These are phyloP conservation scores for Thamnaconus septentrionalis DNA, from an alignment of 2,113 vertebrate species.

Conservation along the genomic window DNA sequence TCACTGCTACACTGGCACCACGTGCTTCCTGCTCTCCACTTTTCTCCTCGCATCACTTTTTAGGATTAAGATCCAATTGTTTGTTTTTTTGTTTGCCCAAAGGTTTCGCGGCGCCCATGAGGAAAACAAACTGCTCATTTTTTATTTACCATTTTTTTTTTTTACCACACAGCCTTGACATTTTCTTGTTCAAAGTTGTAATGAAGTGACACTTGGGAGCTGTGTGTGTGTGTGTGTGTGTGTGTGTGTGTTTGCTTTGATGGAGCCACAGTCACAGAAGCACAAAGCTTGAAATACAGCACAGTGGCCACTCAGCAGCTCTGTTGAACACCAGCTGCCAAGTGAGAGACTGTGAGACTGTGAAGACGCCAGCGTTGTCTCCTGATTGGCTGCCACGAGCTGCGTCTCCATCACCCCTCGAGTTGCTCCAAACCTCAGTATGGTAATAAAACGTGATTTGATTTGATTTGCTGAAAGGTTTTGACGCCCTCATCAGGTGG, in stretches of 20 bases:
- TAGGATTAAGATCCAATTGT: too few species aligned
- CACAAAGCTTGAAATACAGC: too few species aligned
- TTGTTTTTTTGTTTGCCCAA: too few species aligned
- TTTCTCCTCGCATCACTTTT: not conserved
- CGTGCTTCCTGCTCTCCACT: not conserved
- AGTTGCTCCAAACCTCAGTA: too few species aligned
- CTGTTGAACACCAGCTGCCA: slow-evolving; percentile 4
- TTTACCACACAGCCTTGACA: not conserved
- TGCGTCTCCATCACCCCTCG: too few species aligned
- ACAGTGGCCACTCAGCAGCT: slow-evolving; percentile 4
- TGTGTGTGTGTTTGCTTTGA: not conserved
- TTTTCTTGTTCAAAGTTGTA: slow-evolving; percentile 26
- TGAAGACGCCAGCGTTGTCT: not conserved
- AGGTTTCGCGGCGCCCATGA: too few species aligned
- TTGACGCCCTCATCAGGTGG: too few species aligned
- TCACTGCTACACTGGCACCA: not conserved
- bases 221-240: not conserved
- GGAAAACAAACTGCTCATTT: not conserved
- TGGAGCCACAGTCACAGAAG: slow-evolving; percentile 6
- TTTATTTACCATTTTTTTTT: slow-evolving; percentile 1
- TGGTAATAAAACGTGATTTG: too few species aligned
- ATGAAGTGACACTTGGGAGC: slow-evolving; percentile 7
- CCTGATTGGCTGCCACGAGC: not conserved
- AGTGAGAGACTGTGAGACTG: slow-evolving; percentile 1
- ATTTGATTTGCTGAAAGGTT: too few species aligned